Percentiles rank a stretch among this genome's conserved stretches.
These are phyloP conservation scores for Blennius ocellaris DNA, from an alignment of 2,113 vertebrate genomes.

Conservation along the genomic window DNA sequence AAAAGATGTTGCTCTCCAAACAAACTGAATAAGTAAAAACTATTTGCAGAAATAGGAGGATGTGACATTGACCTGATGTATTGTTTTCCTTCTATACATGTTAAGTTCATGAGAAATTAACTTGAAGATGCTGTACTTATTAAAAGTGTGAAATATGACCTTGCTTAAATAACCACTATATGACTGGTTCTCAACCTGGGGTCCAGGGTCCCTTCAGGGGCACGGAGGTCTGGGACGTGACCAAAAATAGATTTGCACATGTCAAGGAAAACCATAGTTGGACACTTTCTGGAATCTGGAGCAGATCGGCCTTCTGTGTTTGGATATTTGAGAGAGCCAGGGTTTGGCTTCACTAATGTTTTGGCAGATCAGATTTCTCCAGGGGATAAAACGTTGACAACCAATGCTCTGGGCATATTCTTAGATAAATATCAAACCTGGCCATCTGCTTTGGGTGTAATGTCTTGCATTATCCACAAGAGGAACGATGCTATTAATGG, in stretches of 20 bases:
- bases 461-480: not conserved
- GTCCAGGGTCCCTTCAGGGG: no score
- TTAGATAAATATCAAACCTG: slow-evolving; percentile 5
- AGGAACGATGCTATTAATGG: slow-evolving; percentile 1
- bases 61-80: not conserved
- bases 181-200: not conserved
- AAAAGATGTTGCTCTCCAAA: not conserved
- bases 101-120: not conserved
- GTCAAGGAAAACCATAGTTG: no score
- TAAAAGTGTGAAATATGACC: not conserved
- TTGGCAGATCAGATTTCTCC: no score
- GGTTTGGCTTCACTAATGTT: no score
- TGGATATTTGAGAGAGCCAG: no score
- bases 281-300: no score
- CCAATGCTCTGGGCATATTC: no score
- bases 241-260: no score
- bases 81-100: not conserved
- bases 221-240: no score
- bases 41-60: not conserved
- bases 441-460: not conserved
- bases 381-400: no score
- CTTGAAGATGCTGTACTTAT: not conserved
- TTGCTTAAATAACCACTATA: not conserved
- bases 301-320: no score
- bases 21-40: not conserved